Evolutionary conservation across 2,888 invertebrate genomes (phyloP), one percentile per base, ranked within the genome.

Genomic region (Tillus elongatus): DNA sequence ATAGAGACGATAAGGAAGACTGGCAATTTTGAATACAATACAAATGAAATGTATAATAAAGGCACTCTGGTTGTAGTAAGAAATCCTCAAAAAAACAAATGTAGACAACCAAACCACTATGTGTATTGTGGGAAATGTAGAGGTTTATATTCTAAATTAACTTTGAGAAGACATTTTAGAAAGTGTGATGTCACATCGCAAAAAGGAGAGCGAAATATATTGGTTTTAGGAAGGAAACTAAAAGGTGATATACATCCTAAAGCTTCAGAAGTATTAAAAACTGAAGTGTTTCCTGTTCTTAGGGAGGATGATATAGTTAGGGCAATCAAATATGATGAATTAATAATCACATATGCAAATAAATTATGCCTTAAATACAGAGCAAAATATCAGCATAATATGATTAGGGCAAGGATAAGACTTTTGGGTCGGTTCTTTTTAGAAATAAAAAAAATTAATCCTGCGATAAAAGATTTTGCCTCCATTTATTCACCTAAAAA

Each of bases 341-440:
- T 36, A 2, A 30, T 36, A 12, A 36, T 36, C n/a, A 26, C 24
- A 1, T 31, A 15, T 24, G 36, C 30, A 13, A 36, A 36, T 24
- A 15, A 27, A n/a, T 26, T 15, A 9, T 9, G 12, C 2, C 24
- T 13, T 10, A 36, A 30, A 28, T 30, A 30, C 15, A 12, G 30
- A 9, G 19, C 13, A 3, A 3, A 13, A 12, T 24, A 30, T 11
- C 30, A 36, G 13, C 13, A 16, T n/a, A 31, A 36, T 3, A 31
- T 19, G 30, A 37, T 40, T 10, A 31, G 42, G 19, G 16, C 15
- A 8, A 19, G 16, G 12, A 16, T 42, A 9, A 15, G 42, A 3
- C 16, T 14, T 14, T 4, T 37, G 2, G 42, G 39, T 8, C 14
- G 39, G 9, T 26, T 42, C 28, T 13, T 39, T n/a, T 13, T 39